These are phyloP conservation scores for Scolanthus callimorphus DNA, from an alignment of 92 coral and sea anemone species.

Conservation along the genomic window DNA sequence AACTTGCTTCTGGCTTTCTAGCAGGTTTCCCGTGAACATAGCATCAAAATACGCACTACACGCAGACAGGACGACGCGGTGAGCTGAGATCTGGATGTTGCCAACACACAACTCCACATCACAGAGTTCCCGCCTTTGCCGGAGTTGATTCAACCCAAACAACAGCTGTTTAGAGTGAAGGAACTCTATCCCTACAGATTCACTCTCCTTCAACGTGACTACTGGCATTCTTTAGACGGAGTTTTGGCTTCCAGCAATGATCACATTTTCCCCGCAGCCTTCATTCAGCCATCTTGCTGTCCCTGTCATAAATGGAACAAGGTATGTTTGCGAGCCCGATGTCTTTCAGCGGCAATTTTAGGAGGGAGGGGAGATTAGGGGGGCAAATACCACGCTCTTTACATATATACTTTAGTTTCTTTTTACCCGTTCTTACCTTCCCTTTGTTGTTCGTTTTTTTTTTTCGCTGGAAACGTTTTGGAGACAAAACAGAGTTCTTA, in stretches of 20 bases:
- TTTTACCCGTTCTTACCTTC: no score
- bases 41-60: constrained; percentile 91
- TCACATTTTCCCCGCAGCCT: no score
- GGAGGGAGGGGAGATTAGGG: no score
- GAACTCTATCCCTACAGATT: constrained; percentile 51
- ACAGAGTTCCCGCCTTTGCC: constrained; percentile 84
- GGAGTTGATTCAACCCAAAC: constrained; percentile 74
- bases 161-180: constrained; percentile 85
- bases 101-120: constrained; percentile 92
- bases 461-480: no score
- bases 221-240: no score
- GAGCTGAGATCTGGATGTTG: constrained; percentile 72
- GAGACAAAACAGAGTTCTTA: no score
- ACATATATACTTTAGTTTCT: no score
- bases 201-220: constrained; percentile 77
- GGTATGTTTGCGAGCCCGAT: constrained; percentile 27
- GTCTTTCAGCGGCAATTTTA: no score
- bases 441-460: no score
- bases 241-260: constrained; percentile 1
- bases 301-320: no score
- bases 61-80: constrained; percentile 89
- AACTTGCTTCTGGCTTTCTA: constrained; percentile 81
- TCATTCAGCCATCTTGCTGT: no score
- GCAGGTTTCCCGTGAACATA: constrained; percentile 84
- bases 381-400: no score